Base-by-base conservation (phyloP, 2,888 invertebrate species). In the Urechis unicinctus region DNA sequence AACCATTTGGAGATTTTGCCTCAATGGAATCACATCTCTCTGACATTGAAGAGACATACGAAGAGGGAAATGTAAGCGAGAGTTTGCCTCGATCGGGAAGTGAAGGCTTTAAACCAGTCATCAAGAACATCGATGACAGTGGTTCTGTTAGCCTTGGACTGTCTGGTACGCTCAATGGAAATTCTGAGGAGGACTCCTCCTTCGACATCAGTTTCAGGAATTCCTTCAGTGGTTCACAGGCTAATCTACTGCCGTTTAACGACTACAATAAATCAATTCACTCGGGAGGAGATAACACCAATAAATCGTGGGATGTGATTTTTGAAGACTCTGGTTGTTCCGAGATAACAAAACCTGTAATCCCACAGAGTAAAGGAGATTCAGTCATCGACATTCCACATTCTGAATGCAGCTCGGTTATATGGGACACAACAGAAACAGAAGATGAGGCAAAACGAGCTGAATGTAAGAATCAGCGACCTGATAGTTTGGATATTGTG, bases 241-340 rank as follows among this genome's bases (percentile, higher is more conserved):
- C 17, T 21, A 13, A 17, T 9, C 45, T 21, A 45, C n/a, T n/a
- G n/a, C n/a, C n/a, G n/a, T n/a, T n/a, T n/a, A n/a, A n/a, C n/a
- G n/a, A n/a, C n/a, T 45, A 17, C 22, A 45, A 13, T 9, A 45
- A 45, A 45, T n/a, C n/a, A n/a, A n/a, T n/a, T n/a, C n/a, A n/a
- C n/a, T n/a, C n/a, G n/a, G 6, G 21, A 17, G 17, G 6, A 45
- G 21, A 45, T 36, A 17, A 36, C 9, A 36, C 17, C 36, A 36
- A 17, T 24, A 49, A 57, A 45, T 59, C 58, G 1, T 50, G 59
- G 17, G 58, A 58, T 49, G 54, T 62, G 45, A 48, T 62, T 25
- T 62, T 83, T 68, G 81, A 80, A 60, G 72, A 72, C 60, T 75
- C 78, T 5, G 73, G 71, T 24, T 71, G 69, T 56, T 68, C 55